phyloP scores from a whole-genome alignment of 2,113 vertebrate species.

The Strix aluco region DNA sequence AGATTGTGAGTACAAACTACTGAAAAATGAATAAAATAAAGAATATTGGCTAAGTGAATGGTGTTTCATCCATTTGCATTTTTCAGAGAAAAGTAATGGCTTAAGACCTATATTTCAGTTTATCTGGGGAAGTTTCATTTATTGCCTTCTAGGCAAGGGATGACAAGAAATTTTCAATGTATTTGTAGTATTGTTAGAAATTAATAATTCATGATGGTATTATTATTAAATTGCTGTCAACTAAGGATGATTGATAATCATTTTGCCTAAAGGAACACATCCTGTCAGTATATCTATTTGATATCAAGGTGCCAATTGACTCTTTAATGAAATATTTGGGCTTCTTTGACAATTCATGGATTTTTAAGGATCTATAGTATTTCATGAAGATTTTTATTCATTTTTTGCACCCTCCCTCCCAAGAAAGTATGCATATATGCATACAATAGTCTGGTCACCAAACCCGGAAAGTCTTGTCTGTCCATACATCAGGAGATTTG shows the following conservation, averaged over 20 bases:
- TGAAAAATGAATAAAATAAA: neutral
- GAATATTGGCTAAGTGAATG: neutral
- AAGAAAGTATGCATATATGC: neutral
- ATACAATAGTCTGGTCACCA: neutral
- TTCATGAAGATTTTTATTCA: neutral
- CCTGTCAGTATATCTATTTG: neutral
- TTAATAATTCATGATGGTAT: slow-evolving; percentile 53
- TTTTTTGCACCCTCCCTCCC: neutral
- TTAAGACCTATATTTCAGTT: neutral
- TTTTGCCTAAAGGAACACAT: slow-evolving; percentile 20
- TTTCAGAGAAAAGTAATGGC: neutral
- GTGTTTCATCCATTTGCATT: neutral
- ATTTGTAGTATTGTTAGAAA: slow-evolving; percentile 42
- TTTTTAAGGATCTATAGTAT: neutral
- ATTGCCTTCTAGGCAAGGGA: neutral
- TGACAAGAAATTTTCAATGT: slow-evolving; percentile 27
- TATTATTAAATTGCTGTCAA: slow-evolving; percentile 51
- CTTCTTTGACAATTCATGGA: neutral
- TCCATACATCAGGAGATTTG: neutral
- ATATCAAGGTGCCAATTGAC: slow-evolving; percentile 18
- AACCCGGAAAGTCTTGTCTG: neutral
- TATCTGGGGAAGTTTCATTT: neutral
- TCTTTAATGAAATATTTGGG: slow-evolving; percentile 11
- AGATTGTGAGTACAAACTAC: neutral
- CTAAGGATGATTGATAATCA: slow-evolving; percentile 7